phyloP scores from a whole-genome alignment of 2,888 invertebrate genomes.

The Cinara cedri region DNA sequence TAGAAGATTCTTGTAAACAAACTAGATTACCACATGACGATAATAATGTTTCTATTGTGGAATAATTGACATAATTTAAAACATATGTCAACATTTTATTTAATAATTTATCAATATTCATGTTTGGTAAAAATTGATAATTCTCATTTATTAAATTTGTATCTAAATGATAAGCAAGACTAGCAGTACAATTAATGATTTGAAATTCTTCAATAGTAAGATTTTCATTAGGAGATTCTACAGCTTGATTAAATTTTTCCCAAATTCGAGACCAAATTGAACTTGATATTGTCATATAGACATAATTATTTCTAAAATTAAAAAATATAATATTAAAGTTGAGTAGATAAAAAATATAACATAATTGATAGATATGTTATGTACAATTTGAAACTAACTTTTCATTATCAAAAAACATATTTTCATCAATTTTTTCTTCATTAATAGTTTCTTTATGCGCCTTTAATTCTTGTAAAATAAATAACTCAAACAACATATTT shows the following conservation, averaged over 20 bases:
- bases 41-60: constrained; percentile 22
- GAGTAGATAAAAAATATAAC: not conserved
- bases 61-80: constrained; percentile 25
- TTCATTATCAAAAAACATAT: constrained; percentile 21
- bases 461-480: constrained; percentile 44
- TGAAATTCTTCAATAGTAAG: constrained; percentile 33
- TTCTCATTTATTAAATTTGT: constrained; percentile 12
- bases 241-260: constrained; percentile 6
- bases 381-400: constrained; percentile 9
- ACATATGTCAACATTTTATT: constrained; percentile 26
- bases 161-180: constrained; percentile 39
- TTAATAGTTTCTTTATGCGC: not conserved
- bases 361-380: not conserved
- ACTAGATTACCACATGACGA: constrained; percentile 27
- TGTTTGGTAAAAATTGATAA: constrained; percentile 20
- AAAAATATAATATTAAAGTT: not conserved
- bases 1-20: constrained; percentile 35
- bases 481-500: constrained; percentile 32
- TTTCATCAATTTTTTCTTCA: constrained; percentile 14
- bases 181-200: constrained; percentile 9
- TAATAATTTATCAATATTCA: constrained; percentile 35
- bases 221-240: constrained; percentile 20
- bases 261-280: constrained; percentile 38
- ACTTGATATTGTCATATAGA: constrained; percentile 13
- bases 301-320: constrained; percentile 26